Percentiles rank a stretch among this genome's conserved stretches.
phyloP scores from a whole-genome alignment of 2,888 invertebrate genomes.

The Lepidocyrtoides sp. region DNA sequence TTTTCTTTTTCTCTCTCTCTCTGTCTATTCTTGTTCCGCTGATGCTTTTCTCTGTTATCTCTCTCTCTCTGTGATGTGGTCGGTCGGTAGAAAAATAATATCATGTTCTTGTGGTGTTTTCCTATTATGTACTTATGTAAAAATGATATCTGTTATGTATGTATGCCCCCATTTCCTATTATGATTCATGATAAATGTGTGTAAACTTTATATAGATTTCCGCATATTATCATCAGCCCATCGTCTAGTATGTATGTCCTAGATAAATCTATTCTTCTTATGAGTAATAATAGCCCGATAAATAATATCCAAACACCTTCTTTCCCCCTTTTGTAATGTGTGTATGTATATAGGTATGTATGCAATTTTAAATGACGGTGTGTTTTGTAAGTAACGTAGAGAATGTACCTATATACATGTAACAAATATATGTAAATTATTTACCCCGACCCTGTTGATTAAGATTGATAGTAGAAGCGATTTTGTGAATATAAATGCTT shows the following conservation, averaged over 20 bases:
- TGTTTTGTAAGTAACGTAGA: too few relatives aligned
- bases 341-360: not conserved
- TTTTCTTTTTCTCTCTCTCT: not conserved
- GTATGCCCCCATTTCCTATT: conserved; percentile 25
- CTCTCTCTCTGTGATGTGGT: conserved; percentile 35
- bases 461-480: not conserved
- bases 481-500: not conserved
- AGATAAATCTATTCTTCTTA: too few relatives aligned
- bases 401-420: not conserved
- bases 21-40: not conserved
- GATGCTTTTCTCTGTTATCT: not conserved
- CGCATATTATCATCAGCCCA: too few relatives aligned
- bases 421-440: not conserved
- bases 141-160: conserved; percentile 33
- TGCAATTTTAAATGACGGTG: too few relatives aligned
- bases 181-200: conserved; percentile 15
- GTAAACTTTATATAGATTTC: not conserved
- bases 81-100: not conserved
- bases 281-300: too few relatives aligned
- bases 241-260: too few relatives aligned
- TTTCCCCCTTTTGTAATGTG: too few relatives aligned
- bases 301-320: too few relatives aligned
- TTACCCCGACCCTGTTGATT: not conserved
- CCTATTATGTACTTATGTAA: conserved; percentile 49
- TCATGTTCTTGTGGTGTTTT: conserved; percentile 38